These are phyloP conservation scores for Python bivittatus DNA, from an alignment of 2,113 vertebrate genomes.

Conservation along the genomic window DNA sequence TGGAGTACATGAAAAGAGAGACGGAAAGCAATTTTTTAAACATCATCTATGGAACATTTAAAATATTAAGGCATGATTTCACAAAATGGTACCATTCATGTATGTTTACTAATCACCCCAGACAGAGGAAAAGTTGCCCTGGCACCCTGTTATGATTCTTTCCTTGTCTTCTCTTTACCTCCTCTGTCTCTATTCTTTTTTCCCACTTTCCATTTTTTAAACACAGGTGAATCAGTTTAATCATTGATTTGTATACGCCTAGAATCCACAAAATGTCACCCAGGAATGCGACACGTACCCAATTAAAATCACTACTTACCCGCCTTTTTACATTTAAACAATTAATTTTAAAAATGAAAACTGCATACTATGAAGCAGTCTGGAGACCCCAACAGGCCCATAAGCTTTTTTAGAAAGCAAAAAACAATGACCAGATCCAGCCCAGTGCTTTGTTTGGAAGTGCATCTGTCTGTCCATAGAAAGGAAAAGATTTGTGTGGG, in stretches of 20 bases:
- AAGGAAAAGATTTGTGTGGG: neutral
- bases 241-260: neutral
- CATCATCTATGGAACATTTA: neutral
- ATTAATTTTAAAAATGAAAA: neutral
- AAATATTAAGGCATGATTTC: neutral
- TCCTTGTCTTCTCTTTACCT: neutral
- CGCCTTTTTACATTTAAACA: neutral
- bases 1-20: neutral
- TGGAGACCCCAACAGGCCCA: neutral
- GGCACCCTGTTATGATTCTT: neutral
- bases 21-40: neutral
- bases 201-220: neutral
- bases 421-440: neutral
- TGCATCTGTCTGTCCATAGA: neutral
- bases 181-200: neutral
- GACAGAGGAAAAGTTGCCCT: neutral
- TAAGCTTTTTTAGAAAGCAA: neutral
- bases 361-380: neutral
- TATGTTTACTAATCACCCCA: neutral
- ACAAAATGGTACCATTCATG: neutral
- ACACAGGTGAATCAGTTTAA: neutral
- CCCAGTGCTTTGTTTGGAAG: neutral
- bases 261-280: neutral
- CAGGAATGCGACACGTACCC: neutral
- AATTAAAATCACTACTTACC: neutral